A percentile compares a stretch with the other conserved stretches of the same genome.
Evolutionary conservation across 2,113 vertebrate species (phyloP).

Genomic region (Xyliphius kryptos): DNA sequence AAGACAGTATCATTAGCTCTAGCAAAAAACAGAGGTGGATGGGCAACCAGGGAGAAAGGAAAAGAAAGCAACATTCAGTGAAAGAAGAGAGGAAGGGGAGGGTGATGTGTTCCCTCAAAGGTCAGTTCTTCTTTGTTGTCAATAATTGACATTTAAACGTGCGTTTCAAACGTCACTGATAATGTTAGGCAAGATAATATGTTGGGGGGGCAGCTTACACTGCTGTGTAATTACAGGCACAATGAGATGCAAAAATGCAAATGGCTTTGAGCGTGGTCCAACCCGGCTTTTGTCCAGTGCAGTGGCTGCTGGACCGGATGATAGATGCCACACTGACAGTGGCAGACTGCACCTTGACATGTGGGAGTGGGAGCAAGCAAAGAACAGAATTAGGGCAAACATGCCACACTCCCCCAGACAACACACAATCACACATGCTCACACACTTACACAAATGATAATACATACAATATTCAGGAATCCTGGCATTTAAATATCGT

Average conservation of each 20-base stretch:
- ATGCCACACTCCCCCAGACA: slow-evolving; percentile 57
- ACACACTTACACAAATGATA: slow-evolving; percentile 14
- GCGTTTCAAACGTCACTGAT: slow-evolving; percentile 85
- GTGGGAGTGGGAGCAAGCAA: slow-evolving; percentile 65
- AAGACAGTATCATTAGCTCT: slow-evolving; percentile 30
- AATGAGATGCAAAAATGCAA: slow-evolving; percentile 99
- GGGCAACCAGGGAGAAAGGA: slow-evolving; percentile 21
- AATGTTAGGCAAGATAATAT: slow-evolving; percentile 83
- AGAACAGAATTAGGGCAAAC: slow-evolving; percentile 65
- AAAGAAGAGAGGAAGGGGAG: slow-evolving; percentile 45
- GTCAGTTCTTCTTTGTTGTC: slow-evolving; percentile 86
- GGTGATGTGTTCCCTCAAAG: slow-evolving; percentile 81
- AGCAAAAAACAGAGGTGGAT: slow-evolving; percentile 33
- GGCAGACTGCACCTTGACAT: slow-evolving; percentile 74
- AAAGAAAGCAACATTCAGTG: slow-evolving; percentile 36
- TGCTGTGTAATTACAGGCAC: slow-evolving; percentile 86
- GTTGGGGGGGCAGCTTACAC: slow-evolving; percentile 73
- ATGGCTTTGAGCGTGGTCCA: slow-evolving; percentile 75
- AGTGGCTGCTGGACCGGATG: slow-evolving; percentile 72
- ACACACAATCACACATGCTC: slow-evolving; percentile 22
- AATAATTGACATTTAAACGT: slow-evolving; percentile 96
- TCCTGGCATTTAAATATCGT: too few relatives aligned
- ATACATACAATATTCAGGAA: too few relatives aligned
- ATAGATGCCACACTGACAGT: slow-evolving; percentile 78
- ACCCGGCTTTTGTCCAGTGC: slow-evolving; percentile 83